Evolutionary conservation across 2,888 invertebrate species (phyloP), one percentile per base, ranked within the genome.

Genomic region (Actias luna): DNA sequence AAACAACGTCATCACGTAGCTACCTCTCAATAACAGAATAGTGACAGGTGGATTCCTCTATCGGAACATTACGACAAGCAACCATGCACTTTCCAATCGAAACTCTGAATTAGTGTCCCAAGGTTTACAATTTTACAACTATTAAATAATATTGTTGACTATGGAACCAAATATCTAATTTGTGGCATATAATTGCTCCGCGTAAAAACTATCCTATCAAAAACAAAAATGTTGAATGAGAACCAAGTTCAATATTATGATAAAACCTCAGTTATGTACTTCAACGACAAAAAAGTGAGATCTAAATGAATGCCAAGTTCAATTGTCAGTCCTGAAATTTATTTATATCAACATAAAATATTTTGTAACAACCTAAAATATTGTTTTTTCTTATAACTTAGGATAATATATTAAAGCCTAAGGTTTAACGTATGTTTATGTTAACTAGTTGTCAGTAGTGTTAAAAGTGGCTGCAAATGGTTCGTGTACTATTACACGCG

Each of bases 1-100:
- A 60, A 67, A 63, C 60, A 64, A 72, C 79, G 78, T 79, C 79
- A 78, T 70, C 64, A 16, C 25, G 33, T 8, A 58, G n/a, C 60
- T 61, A 60, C 60, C 67, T 61, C 66, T 71, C 66, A 69, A 70
- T 72, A 71, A 70, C 69, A 63, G 61, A 64, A 68, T 58, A 52
- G 22, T 67, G 73, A 68, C 72, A 72, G 67, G 61, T 67, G 66
- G 63, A 68, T 68, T 65, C 66, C 42, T 71, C 72, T 74, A 73
- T 12, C 27, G 16, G n/a, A 52, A 29, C 52, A 14, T 29, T 29
- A 55, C n/a, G n/a, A 29, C 55, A 27, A n/a, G 55, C 29, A 55
- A n/a, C 55, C 2, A 31, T 39, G 18, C 39, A 8, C 2, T 42
- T 42, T 18, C 36, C 39, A 12, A 18, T 29, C 16, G 27, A 39